Percentiles rank a stretch among this genome's conserved stretches.
Evolutionary conservation across 2,888 invertebrate genomes (phyloP).

Genomic region (Tenthredo amoena): DNA sequence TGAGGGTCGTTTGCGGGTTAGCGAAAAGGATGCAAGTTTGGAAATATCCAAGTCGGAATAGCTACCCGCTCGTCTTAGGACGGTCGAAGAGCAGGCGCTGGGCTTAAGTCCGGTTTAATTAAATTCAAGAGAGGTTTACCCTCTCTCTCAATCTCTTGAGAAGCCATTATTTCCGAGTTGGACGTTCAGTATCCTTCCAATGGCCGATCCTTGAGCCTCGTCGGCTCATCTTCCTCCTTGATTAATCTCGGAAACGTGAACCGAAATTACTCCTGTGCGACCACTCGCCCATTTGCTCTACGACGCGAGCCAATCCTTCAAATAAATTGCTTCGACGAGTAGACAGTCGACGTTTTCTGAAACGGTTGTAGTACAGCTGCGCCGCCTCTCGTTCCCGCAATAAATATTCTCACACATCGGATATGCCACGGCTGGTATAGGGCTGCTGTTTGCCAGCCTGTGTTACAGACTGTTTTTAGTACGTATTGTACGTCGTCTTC

Average conservation of each 20-base stretch:
- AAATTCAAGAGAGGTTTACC: conserved; percentile 47
- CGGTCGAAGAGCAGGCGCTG: conserved; percentile 23
- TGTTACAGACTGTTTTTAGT: neutral
- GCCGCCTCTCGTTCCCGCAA: conserved; percentile 53
- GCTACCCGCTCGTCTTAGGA: conserved; percentile 32
- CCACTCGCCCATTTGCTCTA: conserved; percentile 47
- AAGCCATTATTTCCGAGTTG: conserved; percentile 52
- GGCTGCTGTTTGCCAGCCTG: conserved; percentile 19
- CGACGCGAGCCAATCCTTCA: conserved; percentile 47
- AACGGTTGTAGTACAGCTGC: conserved; percentile 24
- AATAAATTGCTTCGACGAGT: conserved; percentile 41
- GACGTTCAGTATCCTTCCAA: conserved; percentile 48
- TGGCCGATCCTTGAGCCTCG: conserved; percentile 49
- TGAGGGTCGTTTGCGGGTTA: conserved; percentile 14
- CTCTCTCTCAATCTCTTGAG: conserved; percentile 35
- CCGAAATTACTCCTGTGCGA: conserved; percentile 49
- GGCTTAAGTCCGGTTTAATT: conserved; percentile 48
- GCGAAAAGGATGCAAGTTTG: conserved; percentile 13
- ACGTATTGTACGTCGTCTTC: neutral
- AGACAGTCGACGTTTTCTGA: conserved; percentile 48
- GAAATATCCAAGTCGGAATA: conserved; percentile 25
- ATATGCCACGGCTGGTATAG: conserved; percentile 17
- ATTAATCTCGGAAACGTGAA: conserved; percentile 49
- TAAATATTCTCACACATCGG: conserved; percentile 60
- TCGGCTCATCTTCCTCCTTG: conserved; percentile 50